Percentiles rank a stretch among this genome's conserved stretches.
These are phyloP conservation scores for Mesitornis unicolor DNA, from an alignment of 2,113 vertebrate species.

Conservation along the genomic window DNA sequence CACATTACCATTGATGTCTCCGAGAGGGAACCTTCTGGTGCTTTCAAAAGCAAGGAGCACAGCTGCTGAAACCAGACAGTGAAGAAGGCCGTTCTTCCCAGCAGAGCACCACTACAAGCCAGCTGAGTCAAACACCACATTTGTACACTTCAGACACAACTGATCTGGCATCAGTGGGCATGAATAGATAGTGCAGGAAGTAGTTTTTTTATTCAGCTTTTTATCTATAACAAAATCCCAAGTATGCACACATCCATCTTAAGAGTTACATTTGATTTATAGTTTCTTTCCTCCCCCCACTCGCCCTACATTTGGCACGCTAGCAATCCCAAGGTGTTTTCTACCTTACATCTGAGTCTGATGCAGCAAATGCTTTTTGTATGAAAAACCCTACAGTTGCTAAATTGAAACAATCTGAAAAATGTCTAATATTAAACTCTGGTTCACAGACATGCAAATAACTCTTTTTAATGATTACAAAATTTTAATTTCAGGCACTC, in stretches of 20 bases:
- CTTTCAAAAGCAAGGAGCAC: rapidly evolving
- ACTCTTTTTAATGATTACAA: neutral
- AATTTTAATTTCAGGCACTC: neutral
- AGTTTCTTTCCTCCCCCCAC: neutral
- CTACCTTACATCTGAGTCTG: neutral
- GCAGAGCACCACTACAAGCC: rapidly evolving
- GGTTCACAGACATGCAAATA: neutral
- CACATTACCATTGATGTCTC: rapidly evolving
- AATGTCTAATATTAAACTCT: neutral
- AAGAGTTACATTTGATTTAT: neutral
- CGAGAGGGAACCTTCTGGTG: neutral
- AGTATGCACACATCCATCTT: neutral
- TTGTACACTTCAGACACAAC: rapidly evolving
- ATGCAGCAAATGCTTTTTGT: neutral
- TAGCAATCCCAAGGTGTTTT: neutral
- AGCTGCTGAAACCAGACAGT: rapidly evolving
- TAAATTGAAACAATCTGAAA: neutral
- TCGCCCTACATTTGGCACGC: neutral
- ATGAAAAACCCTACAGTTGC: neutral
- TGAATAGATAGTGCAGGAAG: neutral
- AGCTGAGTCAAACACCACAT: neutral
- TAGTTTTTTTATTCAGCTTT: neutral
- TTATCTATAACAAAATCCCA: neutral
- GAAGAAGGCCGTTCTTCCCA: rapidly evolving
- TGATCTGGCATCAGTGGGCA: neutral